phyloP scores from a whole-genome alignment of 2,888 invertebrate genomes.

The Morinoia aosen region DNA sequence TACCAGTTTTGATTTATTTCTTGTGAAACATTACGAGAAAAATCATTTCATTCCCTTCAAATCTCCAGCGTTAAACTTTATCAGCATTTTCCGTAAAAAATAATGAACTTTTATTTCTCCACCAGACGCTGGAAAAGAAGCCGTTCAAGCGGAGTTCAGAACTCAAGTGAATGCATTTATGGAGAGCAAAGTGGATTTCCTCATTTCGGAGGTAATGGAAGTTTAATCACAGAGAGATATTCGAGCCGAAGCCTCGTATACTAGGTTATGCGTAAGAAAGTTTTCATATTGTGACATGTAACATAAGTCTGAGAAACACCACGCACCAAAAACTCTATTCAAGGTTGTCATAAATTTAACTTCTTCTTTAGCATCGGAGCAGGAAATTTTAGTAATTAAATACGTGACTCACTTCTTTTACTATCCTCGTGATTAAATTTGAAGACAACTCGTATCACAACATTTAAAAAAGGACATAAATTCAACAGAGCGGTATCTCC shows the following conservation, averaged over 20 bases:
- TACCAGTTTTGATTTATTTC: no score
- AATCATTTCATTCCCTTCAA: neutral
- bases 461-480: neutral
- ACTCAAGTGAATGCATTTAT: constrained; percentile 72
- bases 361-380: neutral
- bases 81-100: neutral
- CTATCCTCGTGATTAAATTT: neutral
- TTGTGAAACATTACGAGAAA: no score
- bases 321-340: no score
- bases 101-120: neutral
- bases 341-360: neutral
- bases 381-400: neutral
- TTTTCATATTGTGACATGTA: neutral
- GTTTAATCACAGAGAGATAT: neutral
- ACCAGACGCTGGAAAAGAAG: constrained; percentile 69
- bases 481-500: no score
- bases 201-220: constrained; percentile 71
- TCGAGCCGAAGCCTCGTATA: no score
- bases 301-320: neutral
- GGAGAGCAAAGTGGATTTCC: constrained; percentile 71
- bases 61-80: neutral
- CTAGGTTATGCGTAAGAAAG: neutral
- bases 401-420: neutral
- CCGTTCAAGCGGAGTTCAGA: constrained; percentile 70
- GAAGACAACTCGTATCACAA: neutral